Percentiles rank a stretch among this genome's conserved stretches.
Conservation (phyloP, 1,140 invertebrate genomes). For the Nilaparvata lugens region DNA sequence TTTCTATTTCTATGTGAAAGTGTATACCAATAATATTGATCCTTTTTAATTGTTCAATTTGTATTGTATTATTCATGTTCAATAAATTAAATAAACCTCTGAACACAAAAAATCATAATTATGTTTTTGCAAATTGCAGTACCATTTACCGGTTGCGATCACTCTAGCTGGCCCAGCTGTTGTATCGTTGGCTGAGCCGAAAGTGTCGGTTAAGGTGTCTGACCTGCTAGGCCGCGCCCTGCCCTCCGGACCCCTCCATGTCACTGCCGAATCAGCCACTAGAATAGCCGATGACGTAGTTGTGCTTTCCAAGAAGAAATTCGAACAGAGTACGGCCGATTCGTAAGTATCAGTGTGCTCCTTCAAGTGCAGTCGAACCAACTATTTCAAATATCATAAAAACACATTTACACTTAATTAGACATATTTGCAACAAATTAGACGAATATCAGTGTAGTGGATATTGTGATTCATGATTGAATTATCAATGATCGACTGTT, state of each 20-base stretch:
- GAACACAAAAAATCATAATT: too few relatives aligned
- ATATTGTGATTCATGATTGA: too few relatives aligned
- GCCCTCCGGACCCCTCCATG: conserved; percentile 45
- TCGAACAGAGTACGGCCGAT: conserved; percentile 42
- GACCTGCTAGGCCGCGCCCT: conserved; percentile 76
- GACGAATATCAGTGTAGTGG: too few relatives aligned
- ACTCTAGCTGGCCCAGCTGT: conserved; percentile 60
- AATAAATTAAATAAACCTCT: too few relatives aligned
- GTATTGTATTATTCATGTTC: too few relatives aligned
- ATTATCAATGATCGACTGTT: too few relatives aligned
- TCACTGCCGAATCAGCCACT: conserved; percentile 65
- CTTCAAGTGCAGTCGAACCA: not conserved
- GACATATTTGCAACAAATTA: too few relatives aligned
- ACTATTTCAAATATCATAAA: not conserved
- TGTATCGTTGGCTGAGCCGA: conserved; percentile 58
- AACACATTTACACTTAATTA: too few relatives aligned
- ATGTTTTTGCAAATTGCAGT: conserved; percentile 41
- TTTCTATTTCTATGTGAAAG: too few relatives aligned
- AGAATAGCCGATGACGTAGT: conserved; percentile 63
- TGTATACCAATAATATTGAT: too few relatives aligned
- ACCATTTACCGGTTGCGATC: conserved; percentile 63
- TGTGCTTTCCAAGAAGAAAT: conserved; percentile 56
- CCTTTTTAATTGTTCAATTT: too few relatives aligned
- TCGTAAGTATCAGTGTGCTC: conserved; percentile 39
- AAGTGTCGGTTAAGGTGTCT: conserved; percentile 65